Evolutionary conservation across 2,797 vertebrate genomes (phyloP), one percentile per base, ranked within the genome.

Genomic region (Rhinella marina): DNA sequence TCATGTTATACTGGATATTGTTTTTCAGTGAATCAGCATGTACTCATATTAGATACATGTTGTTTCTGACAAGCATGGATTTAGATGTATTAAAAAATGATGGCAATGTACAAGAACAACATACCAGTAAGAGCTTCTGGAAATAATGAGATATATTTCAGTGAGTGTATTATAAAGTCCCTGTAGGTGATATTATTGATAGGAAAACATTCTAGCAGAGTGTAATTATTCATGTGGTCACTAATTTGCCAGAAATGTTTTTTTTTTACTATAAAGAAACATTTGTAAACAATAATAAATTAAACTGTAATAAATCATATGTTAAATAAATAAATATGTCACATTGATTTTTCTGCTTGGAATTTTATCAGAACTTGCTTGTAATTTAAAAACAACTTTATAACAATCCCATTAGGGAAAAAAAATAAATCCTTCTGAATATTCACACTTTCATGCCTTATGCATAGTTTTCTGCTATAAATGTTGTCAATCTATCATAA

Each of bases 191-290:
- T 62, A 61, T 50, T 73, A 84, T 84, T 84, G 82, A 73, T 84
- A 76, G 70, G 68, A 62, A 76, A 76, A 62, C 68, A 61, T 61
- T 73, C 68, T 62, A 21, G 82, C 27, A n/a, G 82, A 61, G 56
- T 2, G 57, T 54, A 84, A 73, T 84, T 57, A 76, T 76, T 84
- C 82, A 83, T 83, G 25, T 83, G 54, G 64, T 70, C 81, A 83
- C 50, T 83, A 56, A 83, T 70, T 70, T 83, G 64, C 29, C 14
- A 76, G 52, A 84, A 52, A 84, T 72, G 82, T 27, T 48, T 27
- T 2, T 62, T 72, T 50, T 59, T 68, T 75, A 84, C 54, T 57
- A 50, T 9, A 27, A 17, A 56, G 48, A 64, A 83, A 72, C 64
- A 72, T 68, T 54, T 54, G 68, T 32, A 66, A 57, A 72, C 52